Percentiles rank a stretch among this genome's conserved stretches.
phyloP scores from a whole-genome alignment of 2,888 invertebrate genomes.

The Philonicus albiceps region DNA sequence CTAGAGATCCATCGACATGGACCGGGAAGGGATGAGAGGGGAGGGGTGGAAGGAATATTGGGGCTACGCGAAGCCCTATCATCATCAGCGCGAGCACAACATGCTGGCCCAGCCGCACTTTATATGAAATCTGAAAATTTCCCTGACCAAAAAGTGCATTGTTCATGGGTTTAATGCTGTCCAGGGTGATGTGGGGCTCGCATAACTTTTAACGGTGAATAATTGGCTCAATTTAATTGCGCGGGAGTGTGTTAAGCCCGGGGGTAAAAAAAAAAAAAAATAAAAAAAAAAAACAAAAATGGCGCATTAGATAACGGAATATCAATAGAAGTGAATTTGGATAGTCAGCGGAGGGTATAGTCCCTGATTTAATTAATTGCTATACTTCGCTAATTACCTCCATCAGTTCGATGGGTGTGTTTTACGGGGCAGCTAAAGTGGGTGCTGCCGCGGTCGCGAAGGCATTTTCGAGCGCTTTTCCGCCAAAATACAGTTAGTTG shows the following conservation, averaged over 20 bases:
- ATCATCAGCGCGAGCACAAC: not conserved
- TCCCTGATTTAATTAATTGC: conserved; percentile 13
- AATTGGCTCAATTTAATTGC: conserved; percentile 38
- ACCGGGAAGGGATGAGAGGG: not conserved
- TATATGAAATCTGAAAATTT: conserved; percentile 19
- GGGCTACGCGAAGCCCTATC: not conserved
- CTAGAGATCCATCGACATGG: not conserved
- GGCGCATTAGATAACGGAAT: conserved; percentile 20
- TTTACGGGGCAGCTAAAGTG: not conserved
- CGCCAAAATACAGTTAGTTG: not conserved
- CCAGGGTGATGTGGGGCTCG: not conserved
- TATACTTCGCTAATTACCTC: conserved; percentile 21
- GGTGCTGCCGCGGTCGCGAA: not conserved
- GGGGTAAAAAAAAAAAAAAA: no score
- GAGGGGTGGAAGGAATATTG: not conserved
- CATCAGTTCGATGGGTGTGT: not conserved
- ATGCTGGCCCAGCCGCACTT: not conserved
- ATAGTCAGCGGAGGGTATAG: not conserved
- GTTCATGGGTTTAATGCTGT: conserved; percentile 2
- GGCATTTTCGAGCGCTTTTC: not conserved
- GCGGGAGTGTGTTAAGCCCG: conserved; percentile 21
- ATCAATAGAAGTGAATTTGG: conserved; percentile 32
- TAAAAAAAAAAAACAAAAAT: not conserved
- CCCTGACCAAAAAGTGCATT: conserved; percentile 21
- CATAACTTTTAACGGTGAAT: conserved; percentile 37